Base-by-base conservation (phyloP, 2,113 vertebrate species). In the Oreochromis tanganicae region DNA sequence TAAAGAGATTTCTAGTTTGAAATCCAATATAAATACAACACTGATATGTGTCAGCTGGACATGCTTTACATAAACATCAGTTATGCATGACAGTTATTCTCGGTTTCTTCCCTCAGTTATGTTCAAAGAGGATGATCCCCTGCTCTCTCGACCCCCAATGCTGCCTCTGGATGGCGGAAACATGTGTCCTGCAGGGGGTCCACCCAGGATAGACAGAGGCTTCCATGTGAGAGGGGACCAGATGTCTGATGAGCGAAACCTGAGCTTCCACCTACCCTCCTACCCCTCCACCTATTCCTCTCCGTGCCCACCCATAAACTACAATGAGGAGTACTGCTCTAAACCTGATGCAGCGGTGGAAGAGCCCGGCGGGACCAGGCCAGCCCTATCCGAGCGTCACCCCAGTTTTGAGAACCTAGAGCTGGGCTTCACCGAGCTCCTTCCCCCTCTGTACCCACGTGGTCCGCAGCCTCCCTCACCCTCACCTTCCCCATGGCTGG, bases 401-500 rank as follows among this genome's bases (percentile, higher is more conserved):
- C 94, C 96, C 87, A 96, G 95, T 80, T 97, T 97, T 21, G 96
- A 97, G 90, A 97, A 91, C 88, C 91, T 97, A 41, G 96, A 97
- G 93, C 90, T 97, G 91, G 97, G 97, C 86, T 96, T 97, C 91
- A 97, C 96, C 0, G 97, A 97, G 94, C 96, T 97, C 29, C 95
- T 97, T 1, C 96, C 96, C 1, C 96, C 97, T 7, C 85, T 96
- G 9, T 97, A 96, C 85, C 94, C 94, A 71, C 91, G 95, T 2
- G 89, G 86, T 34, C 93, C 92, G 0, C 95, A 94, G 79, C 95
- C 96, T 21, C 92, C 95, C 10, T 96, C 96, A 2, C 95, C 96
- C 7, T 96, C 95, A 9, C 95, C 95, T 3, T 96, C 95, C 9
- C 95, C 96, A 0, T 97, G 96, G 96, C 91, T 96, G 52, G 96